A percentile compares a stretch with the other conserved stretches of the same genome.
These are phyloP conservation scores for Galbula dea DNA, from an alignment of 2,113 vertebrate species.

Conservation along the genomic window DNA sequence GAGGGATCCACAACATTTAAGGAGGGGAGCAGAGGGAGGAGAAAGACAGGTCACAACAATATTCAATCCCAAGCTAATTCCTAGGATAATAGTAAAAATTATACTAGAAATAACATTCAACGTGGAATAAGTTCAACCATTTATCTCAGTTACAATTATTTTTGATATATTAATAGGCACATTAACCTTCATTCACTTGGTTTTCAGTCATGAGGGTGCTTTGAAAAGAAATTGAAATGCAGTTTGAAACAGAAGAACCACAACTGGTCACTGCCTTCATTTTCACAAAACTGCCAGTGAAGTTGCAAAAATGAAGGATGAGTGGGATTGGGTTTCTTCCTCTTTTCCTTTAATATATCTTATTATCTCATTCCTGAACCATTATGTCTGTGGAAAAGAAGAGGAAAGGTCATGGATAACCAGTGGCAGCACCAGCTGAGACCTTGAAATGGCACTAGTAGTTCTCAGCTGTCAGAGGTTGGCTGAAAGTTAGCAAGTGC, in stretches of 20 bases:
- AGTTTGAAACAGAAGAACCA: background rate
- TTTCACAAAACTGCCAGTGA: background rate
- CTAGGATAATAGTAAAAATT: background rate
- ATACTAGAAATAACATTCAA: background rate
- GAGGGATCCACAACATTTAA: background rate
- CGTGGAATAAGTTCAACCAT: background rate
- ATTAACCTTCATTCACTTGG: background rate
- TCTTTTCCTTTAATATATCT: background rate
- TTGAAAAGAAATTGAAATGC: background rate
- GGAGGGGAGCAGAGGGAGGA: fast-evolving
- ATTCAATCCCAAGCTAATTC: background rate
- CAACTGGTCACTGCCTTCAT: background rate
- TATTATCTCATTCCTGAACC: background rate
- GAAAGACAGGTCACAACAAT: background rate
- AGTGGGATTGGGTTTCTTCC: background rate
- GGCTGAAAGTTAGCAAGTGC: background rate
- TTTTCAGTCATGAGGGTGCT: background rate
- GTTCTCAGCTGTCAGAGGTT: background rate
- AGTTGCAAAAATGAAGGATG: background rate
- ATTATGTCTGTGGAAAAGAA: background rate
- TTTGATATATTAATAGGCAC: background rate
- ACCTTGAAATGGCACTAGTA: background rate
- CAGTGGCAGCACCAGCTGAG: conserved; percentile 9
- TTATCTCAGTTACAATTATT: background rate
- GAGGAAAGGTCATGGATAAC: conserved; percentile 6